A percentile compares a stretch with the other conserved stretches of the same genome.
Evolutionary conservation across 2,888 invertebrate species (phyloP).

Genomic region (Andrena dorsata): DNA sequence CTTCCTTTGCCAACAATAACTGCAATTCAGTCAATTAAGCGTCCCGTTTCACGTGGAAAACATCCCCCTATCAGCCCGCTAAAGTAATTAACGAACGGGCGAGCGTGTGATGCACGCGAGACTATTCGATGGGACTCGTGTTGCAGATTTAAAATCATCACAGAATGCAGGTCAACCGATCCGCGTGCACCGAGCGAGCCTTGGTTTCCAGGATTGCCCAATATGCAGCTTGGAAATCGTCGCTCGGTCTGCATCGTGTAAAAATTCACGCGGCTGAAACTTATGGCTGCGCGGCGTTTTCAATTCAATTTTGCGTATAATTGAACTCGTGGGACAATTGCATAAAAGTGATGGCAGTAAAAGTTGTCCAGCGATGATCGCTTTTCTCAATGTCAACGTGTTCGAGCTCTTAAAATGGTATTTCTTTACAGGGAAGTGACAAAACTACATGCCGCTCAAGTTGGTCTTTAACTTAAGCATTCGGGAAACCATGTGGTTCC

Average conservation of each 20-base stretch:
- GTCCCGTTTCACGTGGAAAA: not conserved
- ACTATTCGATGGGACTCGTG: slow-evolving; percentile 13
- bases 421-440: too few relatives aligned
- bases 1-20: not conserved
- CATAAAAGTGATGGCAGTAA: too few relatives aligned
- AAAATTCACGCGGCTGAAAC: slow-evolving; percentile 11
- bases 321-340: too few relatives aligned
- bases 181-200: slow-evolving; percentile 43
- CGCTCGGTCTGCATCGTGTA: not conserved
- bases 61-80: not conserved
- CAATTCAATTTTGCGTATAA: too few relatives aligned
- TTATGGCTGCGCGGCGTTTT: not conserved
- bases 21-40: not conserved
- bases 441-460: too few relatives aligned
- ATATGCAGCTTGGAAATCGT: slow-evolving; percentile 21
- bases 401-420: too few relatives aligned
- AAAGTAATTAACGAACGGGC: not conserved
- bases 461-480: too few relatives aligned
- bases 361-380: too few relatives aligned
- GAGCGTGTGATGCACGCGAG: slow-evolving; percentile 1
- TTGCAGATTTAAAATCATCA: slow-evolving; percentile 30
- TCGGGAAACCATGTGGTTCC: too few relatives aligned
- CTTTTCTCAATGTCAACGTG: too few relatives aligned
- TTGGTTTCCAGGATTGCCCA: slow-evolving; percentile 43
- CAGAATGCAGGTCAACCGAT: slow-evolving; percentile 55